Evolutionary conservation across 2,888 invertebrate genomes (phyloP).

Genomic region (Neocrepidodera transversa): DNA sequence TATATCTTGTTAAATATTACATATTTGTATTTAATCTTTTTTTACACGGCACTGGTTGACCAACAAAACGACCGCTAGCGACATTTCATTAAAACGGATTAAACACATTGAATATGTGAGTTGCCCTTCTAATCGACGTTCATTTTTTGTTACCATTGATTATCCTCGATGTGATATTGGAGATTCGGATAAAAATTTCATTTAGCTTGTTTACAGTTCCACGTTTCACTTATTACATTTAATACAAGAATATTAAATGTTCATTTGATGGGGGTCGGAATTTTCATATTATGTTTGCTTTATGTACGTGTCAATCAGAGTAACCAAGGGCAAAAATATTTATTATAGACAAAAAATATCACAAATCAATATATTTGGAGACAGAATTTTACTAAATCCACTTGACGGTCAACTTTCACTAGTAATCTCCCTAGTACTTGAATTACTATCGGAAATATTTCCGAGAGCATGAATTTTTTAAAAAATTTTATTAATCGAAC

Average conservation of each 20-base stretch:
- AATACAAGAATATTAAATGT: conserved; percentile 33
- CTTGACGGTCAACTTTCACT: too few relatives aligned
- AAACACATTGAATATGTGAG: conserved; percentile 49
- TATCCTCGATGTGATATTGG: conserved; percentile 35
- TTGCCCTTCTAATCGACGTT: conserved; percentile 42
- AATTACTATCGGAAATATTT: too few relatives aligned
- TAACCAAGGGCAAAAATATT: too few relatives aligned
- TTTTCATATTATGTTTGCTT: neutral
- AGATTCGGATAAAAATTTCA: conserved; percentile 35
- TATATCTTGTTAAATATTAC: too few relatives aligned
- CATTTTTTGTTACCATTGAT: conserved; percentile 32
- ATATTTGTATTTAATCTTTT: too few relatives aligned
- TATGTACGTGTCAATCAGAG: too few relatives aligned
- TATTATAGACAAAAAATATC: too few relatives aligned
- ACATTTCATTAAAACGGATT: conserved; percentile 57
- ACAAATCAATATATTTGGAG: too few relatives aligned
- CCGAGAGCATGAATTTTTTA: too few relatives aligned
- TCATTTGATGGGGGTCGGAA: conserved; percentile 28
- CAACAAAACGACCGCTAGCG: conserved; percentile 18
- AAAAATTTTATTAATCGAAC: too few relatives aligned
- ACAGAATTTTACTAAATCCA: too few relatives aligned
- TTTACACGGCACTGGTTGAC: neutral
- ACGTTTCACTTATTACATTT: conserved; percentile 31
- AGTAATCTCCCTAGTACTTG: too few relatives aligned
- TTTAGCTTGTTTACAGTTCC: conserved; percentile 27